Evolutionary conservation across 2,888 invertebrate genomes (phyloP).

Genomic region (Pachliopta kotzebuea): DNA sequence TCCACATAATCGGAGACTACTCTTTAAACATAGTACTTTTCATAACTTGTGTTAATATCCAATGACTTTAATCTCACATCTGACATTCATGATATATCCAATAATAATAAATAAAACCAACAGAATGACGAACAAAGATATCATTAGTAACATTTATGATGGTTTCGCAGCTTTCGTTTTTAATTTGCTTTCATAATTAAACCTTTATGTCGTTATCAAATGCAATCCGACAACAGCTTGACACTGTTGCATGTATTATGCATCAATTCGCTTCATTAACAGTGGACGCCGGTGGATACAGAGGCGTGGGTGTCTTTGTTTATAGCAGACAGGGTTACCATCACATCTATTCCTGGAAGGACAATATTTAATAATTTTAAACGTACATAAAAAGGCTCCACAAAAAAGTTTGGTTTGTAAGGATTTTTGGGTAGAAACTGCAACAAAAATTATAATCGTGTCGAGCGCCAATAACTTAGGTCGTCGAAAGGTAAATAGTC

Average conservation of each 20-base stretch:
- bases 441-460: no score
- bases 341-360: neutral
- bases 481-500: no score
- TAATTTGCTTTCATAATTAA: constrained; percentile 23
- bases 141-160: neutral
- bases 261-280: constrained; percentile 24
- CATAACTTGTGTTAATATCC: no score
- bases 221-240: constrained; percentile 9
- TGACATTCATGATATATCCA: neutral
- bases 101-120: neutral
- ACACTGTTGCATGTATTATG: constrained; percentile 25
- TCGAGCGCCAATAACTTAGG: no score
- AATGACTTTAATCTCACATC: no score
- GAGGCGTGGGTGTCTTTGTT: constrained; percentile 27
- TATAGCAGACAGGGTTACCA: constrained; percentile 17
- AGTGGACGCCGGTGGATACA: constrained; percentile 20
- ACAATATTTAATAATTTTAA: neutral
- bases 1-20: no score
- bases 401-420: no score
- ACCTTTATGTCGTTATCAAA: constrained; percentile 17
- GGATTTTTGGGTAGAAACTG: no score
- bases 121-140: no score
- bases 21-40: no score
- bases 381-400: no score
- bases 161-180: constrained; percentile 1